These are phyloP conservation scores for Phengaris alcon DNA, from an alignment of 2,888 invertebrate genomes.

Conservation along the genomic window DNA sequence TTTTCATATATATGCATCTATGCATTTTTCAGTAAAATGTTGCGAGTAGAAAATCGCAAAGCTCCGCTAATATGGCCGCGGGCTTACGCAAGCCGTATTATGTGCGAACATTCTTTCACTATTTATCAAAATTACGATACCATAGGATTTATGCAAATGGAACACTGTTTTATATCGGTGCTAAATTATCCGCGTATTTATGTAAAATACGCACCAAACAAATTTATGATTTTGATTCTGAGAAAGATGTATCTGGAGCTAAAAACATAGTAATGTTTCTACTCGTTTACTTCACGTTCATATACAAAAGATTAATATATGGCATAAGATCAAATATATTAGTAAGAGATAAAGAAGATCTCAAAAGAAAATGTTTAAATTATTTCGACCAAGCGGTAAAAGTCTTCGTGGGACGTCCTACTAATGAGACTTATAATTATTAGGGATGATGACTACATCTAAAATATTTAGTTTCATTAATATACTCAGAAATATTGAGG, in stretches of 20 bases:
- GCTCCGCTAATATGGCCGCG: conserved; percentile 26
- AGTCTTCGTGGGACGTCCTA: too few relatives aligned
- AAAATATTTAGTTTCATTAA: too few relatives aligned
- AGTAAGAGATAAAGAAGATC: background rate
- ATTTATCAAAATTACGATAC: conserved; percentile 45
- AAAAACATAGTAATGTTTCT: background rate
- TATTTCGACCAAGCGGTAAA: too few relatives aligned
- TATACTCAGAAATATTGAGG: too few relatives aligned
- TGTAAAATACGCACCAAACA: conserved; percentile 28
- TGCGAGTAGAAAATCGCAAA: background rate
- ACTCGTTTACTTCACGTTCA: background rate
- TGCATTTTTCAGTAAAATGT: background rate
- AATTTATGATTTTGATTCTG: conserved; percentile 31
- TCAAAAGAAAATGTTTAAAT: background rate
- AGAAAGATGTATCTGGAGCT: conserved; percentile 21
- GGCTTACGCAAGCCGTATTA: conserved; percentile 35
- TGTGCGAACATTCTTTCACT: conserved; percentile 43
- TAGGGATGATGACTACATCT: too few relatives aligned
- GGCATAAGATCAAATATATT: background rate
- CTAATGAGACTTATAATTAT: background rate
- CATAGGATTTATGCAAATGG: conserved; percentile 42
- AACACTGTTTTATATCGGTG: conserved; percentile 40
- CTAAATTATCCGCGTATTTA: conserved; percentile 39
- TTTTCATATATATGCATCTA: too few relatives aligned
- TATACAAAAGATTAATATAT: background rate